Conservation (phyloP, 2,888 invertebrate genomes). For the Eupsilia transversa region DNA sequence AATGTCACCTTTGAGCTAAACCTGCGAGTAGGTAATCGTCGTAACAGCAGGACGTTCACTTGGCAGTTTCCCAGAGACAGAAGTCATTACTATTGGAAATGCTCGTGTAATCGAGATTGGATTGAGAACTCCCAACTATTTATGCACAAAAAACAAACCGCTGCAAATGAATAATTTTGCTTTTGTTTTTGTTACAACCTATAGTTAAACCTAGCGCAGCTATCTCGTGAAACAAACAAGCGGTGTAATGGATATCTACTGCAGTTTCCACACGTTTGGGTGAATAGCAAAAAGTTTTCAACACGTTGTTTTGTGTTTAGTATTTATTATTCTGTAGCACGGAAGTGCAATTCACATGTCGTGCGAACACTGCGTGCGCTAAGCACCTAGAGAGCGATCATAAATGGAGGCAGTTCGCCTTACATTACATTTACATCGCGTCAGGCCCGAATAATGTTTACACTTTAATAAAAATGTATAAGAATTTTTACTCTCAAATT, state of each 20-base stretch:
- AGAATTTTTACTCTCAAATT: constrained; percentile 53
- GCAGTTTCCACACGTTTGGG: constrained; percentile 66
- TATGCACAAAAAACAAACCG: constrained; percentile 15
- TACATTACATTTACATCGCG: constrained; percentile 32
- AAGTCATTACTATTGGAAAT: constrained; percentile 38
- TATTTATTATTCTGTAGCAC: constrained; percentile 73
- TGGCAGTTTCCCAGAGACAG: constrained; percentile 44
- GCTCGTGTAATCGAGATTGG: constrained; percentile 25
- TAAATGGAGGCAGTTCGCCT: constrained; percentile 43
- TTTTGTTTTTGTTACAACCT: constrained; percentile 31
- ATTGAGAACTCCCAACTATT: constrained; percentile 5
- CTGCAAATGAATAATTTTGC: constrained; percentile 35
- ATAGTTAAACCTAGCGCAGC: constrained; percentile 14
- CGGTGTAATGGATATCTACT: constrained; percentile 55
- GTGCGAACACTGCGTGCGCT: constrained; percentile 35
- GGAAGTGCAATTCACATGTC: constrained; percentile 70
- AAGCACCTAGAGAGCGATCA: constrained; percentile 28
- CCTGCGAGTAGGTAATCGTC: constrained; percentile 23
- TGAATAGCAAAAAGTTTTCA: constrained; percentile 71
- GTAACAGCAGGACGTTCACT: constrained; percentile 20
- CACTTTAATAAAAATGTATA: constrained; percentile 49
- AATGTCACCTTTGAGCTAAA: constrained; percentile 18
- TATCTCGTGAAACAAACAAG: constrained; percentile 51
- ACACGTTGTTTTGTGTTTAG: constrained; percentile 63
- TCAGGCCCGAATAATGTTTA: constrained; percentile 45